Evolutionary conservation across 2,888 invertebrate species (phyloP), one percentile per base, ranked within the genome.

Genomic region (Harpalus rufipes): DNA sequence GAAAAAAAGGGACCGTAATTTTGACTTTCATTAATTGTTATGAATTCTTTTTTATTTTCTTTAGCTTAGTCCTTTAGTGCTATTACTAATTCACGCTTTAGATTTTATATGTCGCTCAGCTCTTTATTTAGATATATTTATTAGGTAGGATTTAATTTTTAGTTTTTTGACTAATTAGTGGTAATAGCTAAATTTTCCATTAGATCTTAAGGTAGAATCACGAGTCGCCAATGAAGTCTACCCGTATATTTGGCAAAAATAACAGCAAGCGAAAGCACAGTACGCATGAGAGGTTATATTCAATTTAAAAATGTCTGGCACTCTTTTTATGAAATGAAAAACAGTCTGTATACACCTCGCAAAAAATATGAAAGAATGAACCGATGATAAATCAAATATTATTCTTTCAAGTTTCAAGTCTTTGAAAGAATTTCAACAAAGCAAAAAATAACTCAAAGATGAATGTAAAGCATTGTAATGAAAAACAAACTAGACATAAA

Each of bases 361-460:
- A 10, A 51, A 51, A 51, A 12, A 8, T 12, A 51, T 32, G 44
- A 51, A 12, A 51, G 8, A 12, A 10, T 51, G 10, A 51, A 51
- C 4, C 44, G 10, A 51, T 51, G 44, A 51, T 51, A 12, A 32
- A 32, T 32, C 5, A 32, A 32, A 32, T 4, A 32, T 32, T 32
- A 32, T 32, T 32, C 5, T 32, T 32, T 32, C 32, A 32, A 32
- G 12, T 51, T 51, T 51, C 10, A 51, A 51, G 12, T 51, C 10
- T 44, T 44, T 44, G 32, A 32, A 63, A 63, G 25, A 58, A 32
- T 44, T 78, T 7, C 56, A 7, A 78, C 21, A 59, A 63, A 39
- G 21, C 63, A 86, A 86, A 76, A 68, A 61, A 63, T 25, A 63
- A 21, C 21, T 63, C 2, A 25, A 68, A 6, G 6, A n/a, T 12